phyloP scores from a whole-genome alignment of 2,797 vertebrate species.

The Muraenolepis orangiensis region DNA sequence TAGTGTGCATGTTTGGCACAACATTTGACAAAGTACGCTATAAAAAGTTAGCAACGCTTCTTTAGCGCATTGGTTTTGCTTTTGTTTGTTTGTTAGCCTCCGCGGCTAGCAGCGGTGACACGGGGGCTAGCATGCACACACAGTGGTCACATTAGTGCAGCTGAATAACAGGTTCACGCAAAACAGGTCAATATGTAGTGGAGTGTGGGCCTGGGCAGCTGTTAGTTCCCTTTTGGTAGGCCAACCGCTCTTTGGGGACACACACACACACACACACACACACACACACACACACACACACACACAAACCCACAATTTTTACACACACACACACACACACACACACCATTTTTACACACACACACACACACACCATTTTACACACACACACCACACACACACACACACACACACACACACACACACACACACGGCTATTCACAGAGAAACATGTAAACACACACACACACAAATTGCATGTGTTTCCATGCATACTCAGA shows the following conservation, averaged over 20 bases:
- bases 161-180: constrained; percentile 73
- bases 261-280: constrained; percentile 26
- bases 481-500: too few relatives aligned
- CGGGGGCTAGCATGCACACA: too few relatives aligned
- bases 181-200: constrained; percentile 68
- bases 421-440: not conserved
- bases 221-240: constrained; percentile 41
- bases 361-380: not conserved
- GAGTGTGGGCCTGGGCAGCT: constrained; percentile 69
- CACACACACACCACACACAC: constrained; percentile 4
- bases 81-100: too few relatives aligned
- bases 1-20: too few relatives aligned
- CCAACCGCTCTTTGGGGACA: constrained; percentile 27
- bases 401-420: constrained; percentile 20
- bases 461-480: constrained; percentile 26
- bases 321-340: constrained; percentile 11
- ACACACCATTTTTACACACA: not conserved
- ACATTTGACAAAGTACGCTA: too few relatives aligned
- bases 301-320: constrained; percentile 4
- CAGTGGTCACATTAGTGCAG: constrained; percentile 64
- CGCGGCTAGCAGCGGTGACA: too few relatives aligned
- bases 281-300: constrained; percentile 25
- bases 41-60: too few relatives aligned
- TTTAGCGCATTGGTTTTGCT: too few relatives aligned
- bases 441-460: not conserved